Evolutionary conservation across 2,888 invertebrate species (phyloP).

Genomic region (Macaria liturata): DNA sequence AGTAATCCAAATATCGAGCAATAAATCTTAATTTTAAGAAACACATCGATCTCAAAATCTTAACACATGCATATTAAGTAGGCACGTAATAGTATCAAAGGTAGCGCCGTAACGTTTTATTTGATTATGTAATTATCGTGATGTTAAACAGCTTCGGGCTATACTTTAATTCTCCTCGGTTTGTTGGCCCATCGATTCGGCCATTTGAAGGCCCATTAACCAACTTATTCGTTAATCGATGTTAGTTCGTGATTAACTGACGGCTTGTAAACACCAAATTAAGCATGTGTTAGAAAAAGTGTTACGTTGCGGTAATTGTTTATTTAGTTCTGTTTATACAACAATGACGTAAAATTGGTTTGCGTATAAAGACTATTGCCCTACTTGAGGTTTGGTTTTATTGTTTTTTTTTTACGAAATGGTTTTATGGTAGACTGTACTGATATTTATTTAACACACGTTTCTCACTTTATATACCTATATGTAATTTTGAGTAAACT

Average conservation of each 20-base stretch:
- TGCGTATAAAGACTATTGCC: constrained; percentile 3
- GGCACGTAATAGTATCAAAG: constrained; percentile 29
- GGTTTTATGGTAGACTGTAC: too few species aligned
- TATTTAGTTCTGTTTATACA: constrained; percentile 18
- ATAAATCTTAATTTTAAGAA: constrained; percentile 26
- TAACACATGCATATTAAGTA: constrained; percentile 18
- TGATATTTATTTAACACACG: too few species aligned
- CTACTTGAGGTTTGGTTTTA: constrained; percentile 6
- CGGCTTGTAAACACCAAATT: constrained; percentile 36
- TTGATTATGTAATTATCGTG: constrained; percentile 32
- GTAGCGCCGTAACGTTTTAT: constrained; percentile 30
- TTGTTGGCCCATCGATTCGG: constrained; percentile 29
- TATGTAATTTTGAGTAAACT: too few species aligned
- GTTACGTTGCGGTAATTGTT: constrained; percentile 25
- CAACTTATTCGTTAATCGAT: constrained; percentile 43
- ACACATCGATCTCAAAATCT: constrained; percentile 20
- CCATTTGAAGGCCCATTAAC: constrained; percentile 44
- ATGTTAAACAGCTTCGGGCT: constrained; percentile 31
- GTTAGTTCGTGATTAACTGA: constrained; percentile 33
- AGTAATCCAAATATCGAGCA: constrained; percentile 20
- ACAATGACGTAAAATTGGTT: constrained; percentile 10
- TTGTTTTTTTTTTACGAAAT: constrained; percentile 5
- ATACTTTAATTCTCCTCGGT: constrained; percentile 34
- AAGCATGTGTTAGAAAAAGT: constrained; percentile 30
- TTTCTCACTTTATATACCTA: too few species aligned